These are phyloP conservation scores for Dasypus novemcinctus DNA, from an alignment of 2,113 vertebrate species.

Conservation along the genomic window DNA sequence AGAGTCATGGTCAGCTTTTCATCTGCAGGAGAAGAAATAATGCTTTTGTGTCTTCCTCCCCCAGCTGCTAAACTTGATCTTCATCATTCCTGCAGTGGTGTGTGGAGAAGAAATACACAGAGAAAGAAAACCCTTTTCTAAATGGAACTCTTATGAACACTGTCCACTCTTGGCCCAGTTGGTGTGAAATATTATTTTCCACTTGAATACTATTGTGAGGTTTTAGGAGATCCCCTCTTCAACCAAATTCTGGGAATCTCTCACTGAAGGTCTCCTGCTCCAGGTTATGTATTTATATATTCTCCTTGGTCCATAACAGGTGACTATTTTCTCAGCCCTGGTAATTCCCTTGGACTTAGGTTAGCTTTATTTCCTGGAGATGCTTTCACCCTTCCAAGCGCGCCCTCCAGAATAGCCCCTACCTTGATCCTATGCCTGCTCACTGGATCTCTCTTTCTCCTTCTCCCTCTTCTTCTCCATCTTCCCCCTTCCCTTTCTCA, in stretches of 20 bases:
- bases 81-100: neutral
- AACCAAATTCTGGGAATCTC: neutral
- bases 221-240: neutral
- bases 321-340: neutral
- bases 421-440: neutral
- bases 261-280: neutral
- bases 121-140: neutral
- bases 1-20: neutral
- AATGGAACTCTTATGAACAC: neutral
- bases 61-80: neutral
- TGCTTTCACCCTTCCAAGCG: neutral
- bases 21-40: neutral
- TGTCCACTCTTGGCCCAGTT: neutral
- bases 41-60: neutral
- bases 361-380: slow-evolving; percentile 7
- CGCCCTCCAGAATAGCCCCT: neutral
- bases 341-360: neutral
- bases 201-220: neutral
- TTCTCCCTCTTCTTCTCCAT: neutral
- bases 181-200: neutral
- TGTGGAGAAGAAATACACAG: neutral
- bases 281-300: neutral
- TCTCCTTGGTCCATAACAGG: neutral
- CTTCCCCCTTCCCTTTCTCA: neutral
- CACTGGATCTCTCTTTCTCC: neutral